These are phyloP conservation scores for Drosophila lacertosa DNA, from an alignment of 1,140 invertebrate genomes.

Conservation along the genomic window DNA sequence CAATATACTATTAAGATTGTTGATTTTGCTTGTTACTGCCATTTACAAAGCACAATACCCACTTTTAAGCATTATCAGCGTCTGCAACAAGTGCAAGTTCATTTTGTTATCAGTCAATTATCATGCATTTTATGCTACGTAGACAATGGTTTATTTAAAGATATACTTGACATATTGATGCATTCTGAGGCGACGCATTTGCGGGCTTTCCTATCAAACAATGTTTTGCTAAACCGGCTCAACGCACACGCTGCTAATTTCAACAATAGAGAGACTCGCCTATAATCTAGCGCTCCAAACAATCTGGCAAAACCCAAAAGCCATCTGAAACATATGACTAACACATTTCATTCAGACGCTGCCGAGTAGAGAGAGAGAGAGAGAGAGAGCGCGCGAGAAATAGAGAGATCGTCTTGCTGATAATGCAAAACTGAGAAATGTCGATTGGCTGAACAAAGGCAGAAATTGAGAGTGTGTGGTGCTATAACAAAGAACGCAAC, in stretches of 20 bases:
- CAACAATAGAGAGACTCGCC: neutral
- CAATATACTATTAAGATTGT: no score
- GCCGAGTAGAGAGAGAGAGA: neutral
- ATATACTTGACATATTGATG: no score
- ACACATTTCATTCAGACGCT: neutral
- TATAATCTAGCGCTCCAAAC: neutral
- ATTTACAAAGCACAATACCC: no score
- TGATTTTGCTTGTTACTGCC: no score
- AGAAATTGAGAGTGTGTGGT: neutral
- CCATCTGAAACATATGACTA: constrained; percentile 24
- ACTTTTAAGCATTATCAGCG: no score
- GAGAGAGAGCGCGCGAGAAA: neutral
- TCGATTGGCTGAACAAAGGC: neutral
- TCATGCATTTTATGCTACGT: no score
- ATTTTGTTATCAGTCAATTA: no score
- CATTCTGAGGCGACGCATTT: neutral
- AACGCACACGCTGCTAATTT: neutral
- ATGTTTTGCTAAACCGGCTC: neutral
- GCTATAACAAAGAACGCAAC: constrained; percentile 10
- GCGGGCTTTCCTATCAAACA: constrained; percentile 2
- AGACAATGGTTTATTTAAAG: no score
- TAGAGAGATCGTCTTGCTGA: neutral
- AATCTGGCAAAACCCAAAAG: constrained; percentile 23
- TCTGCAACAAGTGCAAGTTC: no score
- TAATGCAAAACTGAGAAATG: neutral